A percentile compares a stretch with the other conserved stretches of the same genome.
phyloP scores from a whole-genome alignment of 1,140 invertebrate species.

The Zaprionus nigranus region DNA sequence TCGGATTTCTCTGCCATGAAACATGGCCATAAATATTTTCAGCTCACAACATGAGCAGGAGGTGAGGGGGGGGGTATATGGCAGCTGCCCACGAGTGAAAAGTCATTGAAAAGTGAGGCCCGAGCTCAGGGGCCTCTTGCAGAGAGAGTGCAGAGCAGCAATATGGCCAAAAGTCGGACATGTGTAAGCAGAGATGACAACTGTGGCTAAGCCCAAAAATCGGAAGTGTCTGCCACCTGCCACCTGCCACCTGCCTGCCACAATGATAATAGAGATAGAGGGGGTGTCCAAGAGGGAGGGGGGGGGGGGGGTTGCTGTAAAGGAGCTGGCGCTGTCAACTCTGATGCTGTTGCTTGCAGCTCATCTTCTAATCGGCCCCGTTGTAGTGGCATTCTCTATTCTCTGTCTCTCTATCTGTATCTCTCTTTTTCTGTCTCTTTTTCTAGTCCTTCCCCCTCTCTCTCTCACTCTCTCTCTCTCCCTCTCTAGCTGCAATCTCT shows the following conservation, averaged over 20 bases:
- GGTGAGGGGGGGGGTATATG: background rate
- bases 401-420: too few species aligned
- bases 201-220: constrained; percentile 18
- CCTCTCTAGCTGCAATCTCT: background rate
- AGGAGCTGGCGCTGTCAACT: background rate
- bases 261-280: background rate
- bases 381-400: background rate
- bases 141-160: background rate
- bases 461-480: background rate
- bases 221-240: constrained; percentile 26
- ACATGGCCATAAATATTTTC: constrained; percentile 11
- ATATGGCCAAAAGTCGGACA: constrained; percentile 17
- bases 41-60: background rate
- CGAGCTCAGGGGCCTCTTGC: background rate
- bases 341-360: constrained; percentile 29
- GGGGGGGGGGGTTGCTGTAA: background rate
- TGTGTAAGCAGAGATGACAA: constrained; percentile 30
- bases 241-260: constrained; percentile 17
- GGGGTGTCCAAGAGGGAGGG: background rate
- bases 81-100: background rate
- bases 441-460: background rate
- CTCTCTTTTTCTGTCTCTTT: too few species aligned
- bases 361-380: constrained; percentile 34
- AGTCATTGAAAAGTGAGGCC: constrained; percentile 8
- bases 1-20: constrained; percentile 9